Evolutionary conservation across 2,888 invertebrate species (phyloP).

Genomic region (Lasioglossum leucozonium): DNA sequence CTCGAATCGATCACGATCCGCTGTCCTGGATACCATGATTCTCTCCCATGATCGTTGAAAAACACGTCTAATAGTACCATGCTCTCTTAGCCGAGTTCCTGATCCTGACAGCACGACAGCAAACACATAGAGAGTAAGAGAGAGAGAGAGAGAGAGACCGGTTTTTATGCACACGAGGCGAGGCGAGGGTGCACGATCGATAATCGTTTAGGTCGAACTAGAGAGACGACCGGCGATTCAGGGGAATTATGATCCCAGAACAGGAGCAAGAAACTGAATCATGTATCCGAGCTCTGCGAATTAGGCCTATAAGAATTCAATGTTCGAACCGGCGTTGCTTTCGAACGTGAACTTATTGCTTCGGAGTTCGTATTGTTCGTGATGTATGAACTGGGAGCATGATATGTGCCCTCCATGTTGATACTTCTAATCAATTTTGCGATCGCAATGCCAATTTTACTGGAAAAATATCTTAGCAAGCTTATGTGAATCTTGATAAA

Average conservation of each 20-base stretch:
- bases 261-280: conserved; percentile 38
- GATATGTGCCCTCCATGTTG: not conserved
- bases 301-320: not conserved
- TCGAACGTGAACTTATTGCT: not conserved
- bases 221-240: conserved; percentile 22
- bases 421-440: not conserved
- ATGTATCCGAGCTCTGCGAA: conserved; percentile 28
- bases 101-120: conserved; percentile 29
- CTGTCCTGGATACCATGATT: conserved; percentile 34
- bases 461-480: not conserved
- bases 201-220: conserved; percentile 52
- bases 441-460: not conserved
- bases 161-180: conserved; percentile 35
- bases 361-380: not conserved
- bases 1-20: conserved; percentile 7
- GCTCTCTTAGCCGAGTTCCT: conserved; percentile 26
- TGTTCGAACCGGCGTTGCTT: not conserved
- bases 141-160: not conserved
- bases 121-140: not conserved
- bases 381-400: not conserved
- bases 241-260: conserved; percentile 41
- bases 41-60: conserved; percentile 21
- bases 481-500: no score
- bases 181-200: conserved; percentile 41
- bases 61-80: conserved; percentile 17